phyloP scores from a whole-genome alignment of 2,113 vertebrate genomes.

The Catharus bicknelli region DNA sequence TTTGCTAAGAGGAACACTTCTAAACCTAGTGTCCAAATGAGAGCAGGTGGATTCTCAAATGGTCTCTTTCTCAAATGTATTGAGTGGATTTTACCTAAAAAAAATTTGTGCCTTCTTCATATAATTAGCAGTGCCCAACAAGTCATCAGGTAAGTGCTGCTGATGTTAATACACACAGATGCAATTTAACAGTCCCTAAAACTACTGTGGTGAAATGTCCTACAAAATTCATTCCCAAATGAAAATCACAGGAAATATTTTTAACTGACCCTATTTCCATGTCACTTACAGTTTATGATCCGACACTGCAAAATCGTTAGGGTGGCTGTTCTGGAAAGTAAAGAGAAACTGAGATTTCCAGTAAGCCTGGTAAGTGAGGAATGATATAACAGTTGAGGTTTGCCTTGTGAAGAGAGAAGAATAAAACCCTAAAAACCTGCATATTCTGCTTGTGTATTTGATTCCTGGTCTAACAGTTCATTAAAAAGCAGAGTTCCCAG shows the following conservation, averaged over 20 bases:
- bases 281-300: background rate
- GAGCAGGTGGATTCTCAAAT: background rate
- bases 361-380: background rate
- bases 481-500: constrained; percentile 38
- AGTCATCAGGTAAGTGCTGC: background rate
- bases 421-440: background rate
- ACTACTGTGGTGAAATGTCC: background rate
- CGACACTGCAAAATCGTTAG: background rate
- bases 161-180: background rate
- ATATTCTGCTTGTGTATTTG: background rate
- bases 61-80: background rate
- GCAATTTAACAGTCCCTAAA: constrained; percentile 21
- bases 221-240: constrained; percentile 1
- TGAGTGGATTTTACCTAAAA: background rate
- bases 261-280: constrained; percentile 13
- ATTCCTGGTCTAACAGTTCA: constrained; percentile 47
- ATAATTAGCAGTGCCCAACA: background rate
- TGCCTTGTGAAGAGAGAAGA: background rate
- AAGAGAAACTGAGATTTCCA: constrained; percentile 16
- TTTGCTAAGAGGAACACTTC: background rate
- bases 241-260: constrained; percentile 13
- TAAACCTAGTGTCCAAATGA: background rate
- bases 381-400: background rate
- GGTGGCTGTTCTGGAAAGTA: background rate
- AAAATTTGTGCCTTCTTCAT: background rate